Evolutionary conservation across 2,113 vertebrate species (phyloP).

Genomic region (Boleophthalmus pectinirostris): DNA sequence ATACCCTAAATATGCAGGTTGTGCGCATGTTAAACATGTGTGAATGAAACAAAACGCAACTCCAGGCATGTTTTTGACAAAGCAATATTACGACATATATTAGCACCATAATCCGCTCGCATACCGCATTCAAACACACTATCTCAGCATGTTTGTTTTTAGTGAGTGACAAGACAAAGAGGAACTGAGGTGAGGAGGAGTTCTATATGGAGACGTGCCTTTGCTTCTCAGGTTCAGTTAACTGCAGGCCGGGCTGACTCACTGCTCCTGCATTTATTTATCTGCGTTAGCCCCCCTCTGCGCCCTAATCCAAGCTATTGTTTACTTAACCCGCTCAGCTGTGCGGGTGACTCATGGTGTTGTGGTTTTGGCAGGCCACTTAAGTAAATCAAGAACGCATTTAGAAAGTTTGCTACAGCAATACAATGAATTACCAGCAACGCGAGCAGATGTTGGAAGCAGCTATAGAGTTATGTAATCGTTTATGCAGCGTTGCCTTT

Average conservation of each 20-base stretch:
- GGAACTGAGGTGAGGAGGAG: conserved; percentile 14
- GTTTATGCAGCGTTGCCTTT: neutral
- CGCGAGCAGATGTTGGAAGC: neutral
- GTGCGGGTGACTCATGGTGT: neutral
- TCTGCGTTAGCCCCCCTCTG: neutral
- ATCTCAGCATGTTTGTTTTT: conserved; percentile 6
- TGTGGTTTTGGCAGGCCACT: neutral
- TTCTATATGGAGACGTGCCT: conserved; percentile 29
- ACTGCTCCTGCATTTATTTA: neutral
- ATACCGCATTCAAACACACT: neutral
- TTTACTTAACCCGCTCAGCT: conserved; percentile 8
- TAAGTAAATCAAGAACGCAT: conserved; percentile 4
- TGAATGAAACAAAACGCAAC: too few relatives aligned
- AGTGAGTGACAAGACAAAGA: conserved; percentile 10
- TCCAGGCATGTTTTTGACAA: too few relatives aligned
- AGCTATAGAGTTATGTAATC: neutral
- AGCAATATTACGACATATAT: too few relatives aligned
- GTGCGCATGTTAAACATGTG: too few relatives aligned
- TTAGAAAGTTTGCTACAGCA: neutral
- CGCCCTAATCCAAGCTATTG: neutral
- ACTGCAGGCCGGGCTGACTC: neutral
- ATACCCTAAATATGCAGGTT: too few relatives aligned
- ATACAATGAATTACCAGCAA: neutral
- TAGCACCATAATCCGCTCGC: neutral
- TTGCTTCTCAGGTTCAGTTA: conserved; percentile 8